Percentiles rank a stretch among this genome's conserved stretches.
These are phyloP conservation scores for Gadopsis bispinosus DNA, from an alignment of 2,797 vertebrate genomes.

Conservation along the genomic window DNA sequence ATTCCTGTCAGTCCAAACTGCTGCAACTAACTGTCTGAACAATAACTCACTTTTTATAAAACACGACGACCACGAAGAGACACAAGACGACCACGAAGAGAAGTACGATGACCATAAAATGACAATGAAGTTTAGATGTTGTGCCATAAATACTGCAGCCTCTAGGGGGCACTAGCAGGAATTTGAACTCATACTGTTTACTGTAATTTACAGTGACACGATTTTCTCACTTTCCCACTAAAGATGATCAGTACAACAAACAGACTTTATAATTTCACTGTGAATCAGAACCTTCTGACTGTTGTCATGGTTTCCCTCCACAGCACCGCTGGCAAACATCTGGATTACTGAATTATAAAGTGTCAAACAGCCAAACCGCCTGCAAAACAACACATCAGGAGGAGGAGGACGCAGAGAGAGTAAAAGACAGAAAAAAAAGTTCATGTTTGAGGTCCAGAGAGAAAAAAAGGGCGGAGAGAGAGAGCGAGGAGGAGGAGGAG, in stretches of 20 bases:
- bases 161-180: no score
- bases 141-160: no score
- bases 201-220: no score
- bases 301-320: neutral
- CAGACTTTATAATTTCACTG: no score
- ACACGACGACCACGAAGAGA: neutral
- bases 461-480: conserved; percentile 18
- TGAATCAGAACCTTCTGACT: neutral
- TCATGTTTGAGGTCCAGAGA: conserved; percentile 44
- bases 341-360: neutral
- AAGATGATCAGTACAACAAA: neutral
- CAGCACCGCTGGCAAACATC: neutral
- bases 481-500: conserved; percentile 2
- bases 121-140: no score
- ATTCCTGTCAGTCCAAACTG: conserved; percentile 18
- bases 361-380: conserved; percentile 5
- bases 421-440: neutral
- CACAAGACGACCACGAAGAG: no score
- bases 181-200: no score
- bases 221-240: no score
- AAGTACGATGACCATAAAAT: no score
- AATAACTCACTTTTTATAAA: no score
- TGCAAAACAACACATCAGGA: conserved; percentile 27
- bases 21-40: no score
- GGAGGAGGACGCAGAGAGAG: neutral